These are phyloP conservation scores for Charina bottae DNA, from an alignment of 2,113 vertebrate genomes.

Conservation along the genomic window DNA sequence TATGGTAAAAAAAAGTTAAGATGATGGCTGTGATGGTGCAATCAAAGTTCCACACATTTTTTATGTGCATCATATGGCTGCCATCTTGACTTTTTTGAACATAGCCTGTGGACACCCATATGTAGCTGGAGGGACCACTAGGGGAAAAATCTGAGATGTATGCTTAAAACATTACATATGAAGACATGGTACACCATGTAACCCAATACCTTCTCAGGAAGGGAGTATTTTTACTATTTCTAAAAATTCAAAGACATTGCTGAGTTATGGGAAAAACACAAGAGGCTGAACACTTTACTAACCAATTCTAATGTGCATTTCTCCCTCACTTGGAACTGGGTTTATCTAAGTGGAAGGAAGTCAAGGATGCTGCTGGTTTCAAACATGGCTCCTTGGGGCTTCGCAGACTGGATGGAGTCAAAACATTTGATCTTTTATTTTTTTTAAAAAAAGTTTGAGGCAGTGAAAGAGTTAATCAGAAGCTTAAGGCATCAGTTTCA, in stretches of 20 bases:
- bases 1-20: background rate
- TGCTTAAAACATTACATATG: background rate
- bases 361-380: background rate
- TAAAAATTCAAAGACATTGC: background rate
- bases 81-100: background rate
- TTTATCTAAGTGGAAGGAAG: background rate
- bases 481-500: background rate
- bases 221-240: background rate
- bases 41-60: background rate
- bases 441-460: background rate
- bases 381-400: background rate
- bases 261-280: background rate
- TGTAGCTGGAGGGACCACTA: background rate
- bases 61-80: background rate
- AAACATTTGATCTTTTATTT: background rate
- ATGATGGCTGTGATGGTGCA: background rate
- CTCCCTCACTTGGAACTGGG: background rate
- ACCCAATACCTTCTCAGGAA: background rate
- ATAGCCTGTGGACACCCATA: background rate
- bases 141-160: background rate
- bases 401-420: background rate
- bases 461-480: background rate
- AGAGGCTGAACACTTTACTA: background rate
- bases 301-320: background rate
- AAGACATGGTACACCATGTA: background rate